Base-by-base conservation (phyloP, 2,113 vertebrate genomes). In the Serilophus lunatus region DNA sequence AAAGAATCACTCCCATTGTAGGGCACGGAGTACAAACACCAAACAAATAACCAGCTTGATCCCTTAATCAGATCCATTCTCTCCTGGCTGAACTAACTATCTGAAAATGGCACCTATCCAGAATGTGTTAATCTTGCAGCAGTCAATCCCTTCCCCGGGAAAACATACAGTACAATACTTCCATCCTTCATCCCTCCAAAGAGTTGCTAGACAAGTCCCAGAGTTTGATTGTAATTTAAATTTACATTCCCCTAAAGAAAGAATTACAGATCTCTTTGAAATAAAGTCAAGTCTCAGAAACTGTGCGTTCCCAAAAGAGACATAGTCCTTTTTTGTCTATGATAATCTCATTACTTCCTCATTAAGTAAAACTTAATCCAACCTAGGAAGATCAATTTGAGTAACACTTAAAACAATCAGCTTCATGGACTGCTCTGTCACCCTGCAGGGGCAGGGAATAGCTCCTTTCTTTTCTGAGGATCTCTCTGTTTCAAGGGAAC, bases 291-390 rank as follows among this genome's bases (percentile, higher is more conserved):
- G 80, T 36, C 84, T 81, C 47, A 81, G 76, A 82, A 95, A 83
- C 4, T 3, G 29, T 50, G 42, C 0, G 2, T 38, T 86, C 59
- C 54, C 75, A 50, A 84, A 72, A 90, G 47, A 75, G 66, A 77
- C 68, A 35, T 4, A 42, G 85, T 33, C 76, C 70, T n/a, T 95
- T 92, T 95, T 90, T 86, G 70, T 65, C 56, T 83, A 31, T 38
- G 57, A 50, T 88, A 93, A 95, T 93, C 81, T 84, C 79, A 76
- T 96, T 92, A 91, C 42, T 87, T 61, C 61, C 74, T 85, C 60
- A 82, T 90, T 90, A 91, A 97, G 64, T 90, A 90, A 82, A 94
- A 94, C 87, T 93, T 92, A 95, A 93, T 93, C 79, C 89, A 54
- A 94, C 93, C 69, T 77, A 95, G 86, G 71, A 63, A 82, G 94